These are phyloP conservation scores for Gavialis gangeticus DNA, from an alignment of 2,113 vertebrate species.

Conservation along the genomic window DNA sequence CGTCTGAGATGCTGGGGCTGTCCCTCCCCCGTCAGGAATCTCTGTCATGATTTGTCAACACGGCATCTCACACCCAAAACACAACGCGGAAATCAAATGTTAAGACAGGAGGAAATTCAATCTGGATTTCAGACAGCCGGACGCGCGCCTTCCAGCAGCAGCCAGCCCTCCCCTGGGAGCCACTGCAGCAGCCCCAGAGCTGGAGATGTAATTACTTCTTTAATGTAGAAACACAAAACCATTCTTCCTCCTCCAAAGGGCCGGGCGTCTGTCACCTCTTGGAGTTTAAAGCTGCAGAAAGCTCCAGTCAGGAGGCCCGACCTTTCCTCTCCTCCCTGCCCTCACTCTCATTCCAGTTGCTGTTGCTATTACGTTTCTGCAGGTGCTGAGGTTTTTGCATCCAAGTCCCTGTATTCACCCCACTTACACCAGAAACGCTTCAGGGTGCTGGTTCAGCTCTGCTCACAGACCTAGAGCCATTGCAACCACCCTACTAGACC, in stretches of 20 bases:
- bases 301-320: fast-evolving
- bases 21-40: neutral
- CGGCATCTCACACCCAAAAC: neutral
- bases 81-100: neutral
- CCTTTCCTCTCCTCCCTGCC: neutral
- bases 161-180: neutral
- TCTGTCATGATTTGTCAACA: neutral
- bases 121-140: neutral
- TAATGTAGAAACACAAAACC: fast-evolving
- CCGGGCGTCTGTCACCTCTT: fast-evolving
- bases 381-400: neutral
- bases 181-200: fast-evolving
- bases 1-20: neutral
- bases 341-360: neutral
- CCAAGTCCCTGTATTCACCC: neutral
- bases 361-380: neutral
- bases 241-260: fast-evolving
- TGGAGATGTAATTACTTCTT: neutral
- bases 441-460: too few relatives aligned
- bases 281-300: neutral
- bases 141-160: neutral
- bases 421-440: neutral
- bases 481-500: neutral
- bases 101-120: neutral
- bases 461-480: neutral